These are phyloP conservation scores for Hafferia zeledoni DNA, from an alignment of 2,797 vertebrate genomes.

Conservation along the genomic window DNA sequence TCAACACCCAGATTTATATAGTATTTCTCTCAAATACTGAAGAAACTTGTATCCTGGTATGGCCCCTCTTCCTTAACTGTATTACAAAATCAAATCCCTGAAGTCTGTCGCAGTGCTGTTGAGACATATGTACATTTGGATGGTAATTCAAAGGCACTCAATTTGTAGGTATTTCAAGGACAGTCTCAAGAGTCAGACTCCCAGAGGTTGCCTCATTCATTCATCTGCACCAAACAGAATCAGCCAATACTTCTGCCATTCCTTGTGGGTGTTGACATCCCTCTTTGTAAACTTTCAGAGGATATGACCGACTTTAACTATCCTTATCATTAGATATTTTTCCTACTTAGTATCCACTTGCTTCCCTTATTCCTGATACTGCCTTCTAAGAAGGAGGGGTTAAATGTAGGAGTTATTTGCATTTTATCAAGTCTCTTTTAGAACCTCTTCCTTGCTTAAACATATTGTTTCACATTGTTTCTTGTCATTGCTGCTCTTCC, in stretches of 20 bases:
- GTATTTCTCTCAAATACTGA: not conserved
- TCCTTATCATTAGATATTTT: not conserved
- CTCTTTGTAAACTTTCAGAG: not conserved
- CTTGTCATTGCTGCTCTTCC: not conserved
- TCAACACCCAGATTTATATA: not conserved
- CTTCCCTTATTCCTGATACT: not conserved
- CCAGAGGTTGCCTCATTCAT: not conserved
- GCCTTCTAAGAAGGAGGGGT: not conserved
- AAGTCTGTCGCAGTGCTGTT: not conserved
- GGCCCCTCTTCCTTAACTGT: not conserved
- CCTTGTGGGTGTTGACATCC: not conserved
- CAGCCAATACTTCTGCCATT: not conserved
- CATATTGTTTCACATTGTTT: not conserved
- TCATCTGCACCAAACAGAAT: not conserved
- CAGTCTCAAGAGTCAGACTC: not conserved
- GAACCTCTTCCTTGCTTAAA: not conserved
- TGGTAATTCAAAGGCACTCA: not conserved
- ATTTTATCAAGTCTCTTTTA: not conserved
- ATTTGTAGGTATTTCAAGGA: not conserved
- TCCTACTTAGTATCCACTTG: not conserved
- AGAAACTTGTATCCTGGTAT: not conserved
- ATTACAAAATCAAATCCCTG: not conserved
- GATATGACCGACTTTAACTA: not conserved
- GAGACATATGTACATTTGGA: not conserved
- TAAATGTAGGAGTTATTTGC: not conserved